These are phyloP conservation scores for Contarinia nasturtii DNA, from an alignment of 1,140 invertebrate genomes.

Conservation along the genomic window DNA sequence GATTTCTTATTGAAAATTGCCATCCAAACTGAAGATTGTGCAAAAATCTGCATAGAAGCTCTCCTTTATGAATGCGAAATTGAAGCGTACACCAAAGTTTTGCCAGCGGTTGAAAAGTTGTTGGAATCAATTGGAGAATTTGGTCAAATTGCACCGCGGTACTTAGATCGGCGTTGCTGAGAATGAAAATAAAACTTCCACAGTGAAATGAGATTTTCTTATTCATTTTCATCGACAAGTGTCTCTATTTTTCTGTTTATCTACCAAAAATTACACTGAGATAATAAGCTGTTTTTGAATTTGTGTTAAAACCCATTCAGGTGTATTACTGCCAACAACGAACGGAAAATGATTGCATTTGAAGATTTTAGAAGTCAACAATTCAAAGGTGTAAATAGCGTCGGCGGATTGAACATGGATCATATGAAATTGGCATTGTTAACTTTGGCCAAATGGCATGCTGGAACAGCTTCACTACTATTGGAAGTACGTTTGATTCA, in stretches of 20 bases:
- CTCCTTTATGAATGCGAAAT: background rate
- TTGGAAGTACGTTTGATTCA: background rate
- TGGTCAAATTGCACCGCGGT: background rate
- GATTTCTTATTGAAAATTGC: background rate
- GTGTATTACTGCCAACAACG: background rate
- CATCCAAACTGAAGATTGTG: background rate
- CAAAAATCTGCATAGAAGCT: background rate
- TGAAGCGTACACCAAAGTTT: background rate
- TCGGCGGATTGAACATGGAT: background rate
- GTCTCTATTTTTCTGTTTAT: too few species aligned
- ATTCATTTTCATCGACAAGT: too few species aligned
- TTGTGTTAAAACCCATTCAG: background rate
- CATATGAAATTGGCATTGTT: background rate
- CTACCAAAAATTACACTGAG: too few species aligned
- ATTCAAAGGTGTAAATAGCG: background rate
- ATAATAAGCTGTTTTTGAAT: too few species aligned
- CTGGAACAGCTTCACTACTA: background rate
- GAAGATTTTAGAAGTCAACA: background rate
- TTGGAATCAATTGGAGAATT: background rate
- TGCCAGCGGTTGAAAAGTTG: background rate
- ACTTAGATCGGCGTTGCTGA: too few species aligned
- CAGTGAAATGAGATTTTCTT: too few species aligned
- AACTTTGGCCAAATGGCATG: background rate
- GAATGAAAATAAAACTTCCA: too few species aligned
- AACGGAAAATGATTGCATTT: background rate